A percentile compares a stretch with the other conserved stretches of the same genome.
These are phyloP conservation scores for Pogonomyrmex californicus DNA, from an alignment of 1,140 invertebrate species.

Conservation along the genomic window DNA sequence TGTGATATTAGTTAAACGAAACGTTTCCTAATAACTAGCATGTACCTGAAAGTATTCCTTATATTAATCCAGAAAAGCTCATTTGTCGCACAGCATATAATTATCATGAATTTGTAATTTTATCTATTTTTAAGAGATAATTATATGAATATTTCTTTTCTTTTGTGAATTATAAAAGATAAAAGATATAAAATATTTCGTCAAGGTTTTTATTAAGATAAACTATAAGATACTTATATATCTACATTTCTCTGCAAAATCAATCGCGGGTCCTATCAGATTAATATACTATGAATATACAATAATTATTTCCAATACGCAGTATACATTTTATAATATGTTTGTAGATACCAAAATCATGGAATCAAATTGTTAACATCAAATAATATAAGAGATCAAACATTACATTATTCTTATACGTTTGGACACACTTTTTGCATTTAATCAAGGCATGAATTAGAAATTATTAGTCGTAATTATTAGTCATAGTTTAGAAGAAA, in stretches of 20 bases:
- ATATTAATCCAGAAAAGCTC: conserved; percentile 42
- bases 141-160: background rate
- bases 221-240: background rate
- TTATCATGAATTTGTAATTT: conserved; percentile 3
- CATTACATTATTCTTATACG: background rate
- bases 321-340: conserved; percentile 9
- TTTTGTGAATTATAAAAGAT: background rate
- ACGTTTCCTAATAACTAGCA: conserved; percentile 42
- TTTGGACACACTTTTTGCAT: background rate
- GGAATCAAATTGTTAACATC: conserved; percentile 38
- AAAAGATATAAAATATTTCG: conserved; percentile 4
- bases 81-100: background rate
- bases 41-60: conserved; percentile 56
- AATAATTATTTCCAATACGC: conserved; percentile 38
- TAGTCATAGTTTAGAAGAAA: background rate
- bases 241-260: background rate
- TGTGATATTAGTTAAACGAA: conserved; percentile 54
- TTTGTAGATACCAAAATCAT: conserved; percentile 25
- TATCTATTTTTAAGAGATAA: conserved; percentile 19
- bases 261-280: background rate
- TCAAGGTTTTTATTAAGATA: conserved; percentile 19
- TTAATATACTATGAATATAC: conserved; percentile 43
- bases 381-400: conserved; percentile 36
- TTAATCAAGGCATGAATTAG: conserved; percentile 12
- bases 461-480: background rate